Percentiles rank a stretch among this genome's conserved stretches.
These are phyloP conservation scores for Zhuqinia jingwanae DNA, from an alignment of 2,888 invertebrate genomes.

Conservation along the genomic window DNA sequence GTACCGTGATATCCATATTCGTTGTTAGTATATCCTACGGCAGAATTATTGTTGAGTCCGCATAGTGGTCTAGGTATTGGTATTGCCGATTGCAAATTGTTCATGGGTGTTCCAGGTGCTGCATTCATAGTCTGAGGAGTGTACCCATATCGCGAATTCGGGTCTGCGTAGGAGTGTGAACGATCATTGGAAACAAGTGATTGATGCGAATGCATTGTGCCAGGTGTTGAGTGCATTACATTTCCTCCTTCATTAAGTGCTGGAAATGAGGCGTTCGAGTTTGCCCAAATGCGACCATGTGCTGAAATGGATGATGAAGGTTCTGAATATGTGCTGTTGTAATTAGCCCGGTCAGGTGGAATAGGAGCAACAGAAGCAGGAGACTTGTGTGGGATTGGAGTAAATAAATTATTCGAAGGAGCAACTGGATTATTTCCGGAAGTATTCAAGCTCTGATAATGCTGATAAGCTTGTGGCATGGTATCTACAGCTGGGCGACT, in stretches of 20 bases:
- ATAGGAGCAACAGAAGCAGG: conserved; percentile 14
- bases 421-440: background rate
- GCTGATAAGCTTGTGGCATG: background rate
- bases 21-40: conserved; percentile 6
- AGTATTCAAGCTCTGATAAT: background rate
- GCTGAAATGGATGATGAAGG: background rate
- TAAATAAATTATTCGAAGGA: conserved; percentile 12
- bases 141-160: background rate
- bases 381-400: conserved; percentile 56
- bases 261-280: conserved; percentile 31
- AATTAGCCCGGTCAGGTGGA: conserved; percentile 9
- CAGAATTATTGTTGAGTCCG: conserved; percentile 55
- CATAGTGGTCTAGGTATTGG: conserved; percentile 13
- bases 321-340: conserved; percentile 25
- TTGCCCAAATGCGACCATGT: conserved; percentile 20
- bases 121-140: background rate
- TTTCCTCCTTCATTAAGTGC: conserved; percentile 3
- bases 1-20: conserved; percentile 58
- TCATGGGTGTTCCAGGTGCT: background rate
- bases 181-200: conserved; percentile 21
- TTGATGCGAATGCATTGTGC: conserved; percentile 4
- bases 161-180: conserved; percentile 4
- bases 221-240: conserved; percentile 6
- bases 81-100: too few species aligned
- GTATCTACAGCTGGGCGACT: background rate